Evolutionary conservation across 1,140 invertebrate species (phyloP).

Genomic region (Brachionus plicatilis): DNA sequence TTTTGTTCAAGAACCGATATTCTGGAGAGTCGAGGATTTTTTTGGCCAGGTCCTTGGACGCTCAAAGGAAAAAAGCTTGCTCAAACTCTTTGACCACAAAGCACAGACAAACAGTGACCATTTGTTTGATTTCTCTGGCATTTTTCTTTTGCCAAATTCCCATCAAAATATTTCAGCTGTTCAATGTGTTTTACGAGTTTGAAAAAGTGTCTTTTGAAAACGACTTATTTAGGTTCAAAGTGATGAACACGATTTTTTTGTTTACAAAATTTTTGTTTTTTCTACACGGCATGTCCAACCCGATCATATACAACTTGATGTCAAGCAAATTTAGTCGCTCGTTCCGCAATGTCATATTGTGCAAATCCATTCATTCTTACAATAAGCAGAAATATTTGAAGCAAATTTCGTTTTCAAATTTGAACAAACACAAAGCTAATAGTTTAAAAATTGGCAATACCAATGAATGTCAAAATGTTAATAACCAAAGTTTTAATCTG

Average conservation of each 20-base stretch:
- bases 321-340: slow-evolving; percentile 45
- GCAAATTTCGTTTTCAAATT: background rate
- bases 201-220: background rate
- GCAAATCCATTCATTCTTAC: background rate
- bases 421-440: background rate
- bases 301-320: slow-evolving; percentile 43
- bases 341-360: slow-evolving; percentile 9
- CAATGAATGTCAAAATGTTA: background rate
- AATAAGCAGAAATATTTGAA: background rate
- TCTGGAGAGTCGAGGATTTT: background rate
- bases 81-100: background rate
- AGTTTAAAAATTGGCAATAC: background rate
- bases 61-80: background rate
- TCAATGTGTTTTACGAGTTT: background rate
- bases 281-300: slow-evolving; percentile 17
- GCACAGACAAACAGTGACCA: slow-evolving; percentile 17
- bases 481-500: background rate
- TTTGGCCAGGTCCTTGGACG: background rate
- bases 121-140: slow-evolving; percentile 18
- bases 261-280: slow-evolving; percentile 42
- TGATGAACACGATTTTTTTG: background rate
- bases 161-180: slow-evolving; percentile 16
- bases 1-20: background rate
- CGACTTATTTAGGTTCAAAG: background rate
- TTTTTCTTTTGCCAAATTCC: slow-evolving; percentile 40